phyloP scores from a whole-genome alignment of 2,888 invertebrate genomes.

The Molorchus minor region DNA sequence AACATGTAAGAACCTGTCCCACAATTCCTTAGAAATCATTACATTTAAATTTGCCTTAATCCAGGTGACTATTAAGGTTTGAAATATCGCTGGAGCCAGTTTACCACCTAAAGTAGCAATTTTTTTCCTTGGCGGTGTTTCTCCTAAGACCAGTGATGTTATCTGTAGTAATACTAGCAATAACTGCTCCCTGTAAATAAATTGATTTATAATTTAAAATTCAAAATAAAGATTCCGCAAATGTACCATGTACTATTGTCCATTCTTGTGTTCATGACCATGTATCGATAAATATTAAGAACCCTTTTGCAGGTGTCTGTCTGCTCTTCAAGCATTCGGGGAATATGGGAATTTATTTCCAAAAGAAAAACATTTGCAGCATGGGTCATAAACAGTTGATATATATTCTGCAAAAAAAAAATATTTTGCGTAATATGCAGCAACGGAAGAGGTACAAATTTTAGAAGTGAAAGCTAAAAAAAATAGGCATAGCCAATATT shows the following conservation, averaged over 20 bases:
- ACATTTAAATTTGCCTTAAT: conserved; percentile 97
- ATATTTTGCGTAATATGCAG: background rate
- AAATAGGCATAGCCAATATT: too few species aligned
- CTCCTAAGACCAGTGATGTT: conserved; percentile 87
- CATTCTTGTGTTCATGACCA: conserved; percentile 97
- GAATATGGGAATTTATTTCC: conserved; percentile 69
- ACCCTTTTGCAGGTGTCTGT: conserved; percentile 97
- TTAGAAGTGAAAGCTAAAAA: too few species aligned
- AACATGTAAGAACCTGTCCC: conserved; percentile 92
- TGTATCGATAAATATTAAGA: conserved; percentile 93
- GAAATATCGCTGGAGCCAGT: conserved; percentile 85
- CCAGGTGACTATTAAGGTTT: conserved; percentile 97
- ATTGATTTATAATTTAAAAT: too few species aligned
- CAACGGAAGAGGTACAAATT: too few species aligned
- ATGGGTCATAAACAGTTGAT: conserved; percentile 92
- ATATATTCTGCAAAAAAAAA: conserved; percentile 69
- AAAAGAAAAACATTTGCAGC: conserved; percentile 94
- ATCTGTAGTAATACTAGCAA: conserved; percentile 88
- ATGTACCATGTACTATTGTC: conserved; percentile 89
- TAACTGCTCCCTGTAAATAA: conserved; percentile 85
- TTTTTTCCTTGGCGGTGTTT: conserved; percentile 80
- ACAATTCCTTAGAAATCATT: conserved; percentile 84
- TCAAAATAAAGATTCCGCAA: too few species aligned
- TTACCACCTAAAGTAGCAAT: conserved; percentile 80
- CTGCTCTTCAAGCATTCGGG: conserved; percentile 86